phyloP scores from a whole-genome alignment of 2,113 vertebrate genomes.

The Athene cunicularia region DNA sequence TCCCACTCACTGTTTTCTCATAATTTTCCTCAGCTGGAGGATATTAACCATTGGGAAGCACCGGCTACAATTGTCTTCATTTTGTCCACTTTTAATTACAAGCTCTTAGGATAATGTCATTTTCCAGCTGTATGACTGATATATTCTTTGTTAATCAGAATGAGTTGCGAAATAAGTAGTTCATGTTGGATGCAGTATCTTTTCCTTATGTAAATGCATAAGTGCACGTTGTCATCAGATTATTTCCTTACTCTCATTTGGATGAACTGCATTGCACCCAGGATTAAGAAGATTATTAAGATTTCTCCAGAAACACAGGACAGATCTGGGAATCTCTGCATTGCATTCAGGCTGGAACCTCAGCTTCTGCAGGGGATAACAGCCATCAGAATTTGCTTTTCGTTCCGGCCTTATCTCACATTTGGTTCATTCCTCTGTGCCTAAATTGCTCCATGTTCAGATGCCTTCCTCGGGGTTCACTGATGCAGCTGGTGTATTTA shows the following conservation, averaged over 20 bases:
- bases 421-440: background rate
- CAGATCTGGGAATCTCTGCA: background rate
- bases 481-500: slow-evolving; percentile 62
- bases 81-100: slow-evolving; percentile 59
- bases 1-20: slow-evolving; percentile 45
- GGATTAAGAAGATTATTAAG: background rate
- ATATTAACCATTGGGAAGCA: slow-evolving; percentile 50
- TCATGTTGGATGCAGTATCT: background rate
- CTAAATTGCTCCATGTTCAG: slow-evolving; percentile 37
- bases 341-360: background rate
- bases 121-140: slow-evolving; percentile 48
- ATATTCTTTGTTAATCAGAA: background rate
- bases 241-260: background rate
- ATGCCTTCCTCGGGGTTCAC: slow-evolving; percentile 28
- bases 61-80: slow-evolving; percentile 47
- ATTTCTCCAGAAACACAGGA: slow-evolving; percentile 12
- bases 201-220: background rate
- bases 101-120: slow-evolving; percentile 39
- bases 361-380: background rate
- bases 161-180: background rate
- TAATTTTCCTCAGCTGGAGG: slow-evolving; percentile 68
- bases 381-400: background rate
- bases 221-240: background rate
- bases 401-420: background rate
- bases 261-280: background rate